Base-by-base conservation (phyloP, 2,113 vertebrate genomes). In the Procavia capensis region DNA sequence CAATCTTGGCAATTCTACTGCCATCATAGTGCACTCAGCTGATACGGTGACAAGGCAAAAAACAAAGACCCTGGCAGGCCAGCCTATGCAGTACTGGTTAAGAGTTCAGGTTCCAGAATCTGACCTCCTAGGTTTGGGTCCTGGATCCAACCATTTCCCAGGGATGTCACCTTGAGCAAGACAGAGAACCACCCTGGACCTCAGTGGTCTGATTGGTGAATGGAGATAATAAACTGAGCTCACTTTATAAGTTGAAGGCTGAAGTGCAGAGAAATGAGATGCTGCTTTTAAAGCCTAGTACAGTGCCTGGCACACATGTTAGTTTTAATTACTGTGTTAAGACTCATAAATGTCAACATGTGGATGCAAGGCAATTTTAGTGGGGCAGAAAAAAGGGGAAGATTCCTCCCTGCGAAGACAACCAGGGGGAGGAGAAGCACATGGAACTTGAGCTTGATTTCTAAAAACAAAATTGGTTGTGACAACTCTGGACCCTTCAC, bases 61-160 rank as follows among this genome's bases (percentile, higher is more conserved):
- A 39, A 1, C 20, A 13, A 19, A 2, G n/a, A 24, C 63, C 2
- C 8, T 0, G 9, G n/a, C 1, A 7, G 5, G 78, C 34, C 7
- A 0, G 41, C n/a, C 57, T 24, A 41, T 16, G 2, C 0, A 1
- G 50, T 17, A 6, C 43, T 9, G 43, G 50, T 10, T 31, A 43
- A 74, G 43, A 54, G 50, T 63, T 2, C 64, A 34, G 91, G 50
- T 80, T 83, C 64, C 2, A 7, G 57, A 34, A 17, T 39, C 66
- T 5, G 66, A 68, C 9, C 0, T 0, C 47, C 76, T 22, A 85
- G 47, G n/a, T 36, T 41, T 41, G 85, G n/a, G 31, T 79, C 79
- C 76, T 66, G n/a, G 43, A 19, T 39, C 75, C 66, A 54, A 6
- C 47, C 79, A 31, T 14, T n/a, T 45, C 68, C 66, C 20, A 36